Base-by-base conservation (phyloP, 2,888 invertebrate species). In the Nemotelus nigrinus region DNA sequence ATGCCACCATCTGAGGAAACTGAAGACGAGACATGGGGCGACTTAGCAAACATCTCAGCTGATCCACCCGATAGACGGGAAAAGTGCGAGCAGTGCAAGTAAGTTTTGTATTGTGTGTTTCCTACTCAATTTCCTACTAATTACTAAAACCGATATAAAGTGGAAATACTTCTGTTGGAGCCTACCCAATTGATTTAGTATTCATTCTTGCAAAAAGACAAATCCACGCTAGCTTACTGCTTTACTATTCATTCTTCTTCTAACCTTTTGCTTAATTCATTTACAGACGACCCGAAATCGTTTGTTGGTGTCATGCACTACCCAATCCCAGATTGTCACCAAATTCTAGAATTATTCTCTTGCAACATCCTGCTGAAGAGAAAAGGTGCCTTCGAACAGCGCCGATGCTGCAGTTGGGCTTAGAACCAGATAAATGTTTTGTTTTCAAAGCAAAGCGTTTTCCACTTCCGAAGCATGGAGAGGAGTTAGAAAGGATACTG, bases 331-430 rank as follows among this genome's bases (percentile, higher is more conserved):
- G 91, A 64, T 84, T 97, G 47, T 86, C 87, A 77, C 93, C 95
- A 10, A 88, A 88, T 76, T 94, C 94, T 78, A 91, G 89, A 82
- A 89, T 97, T 67, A 91, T 96, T 81, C 90, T 97, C 78, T 88
- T 97, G 5, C 97, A 97, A 86, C 97, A 97, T 88, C 97, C 97
- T 10, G 96, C 96, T 79, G 97, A 97, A 90, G 95, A 96, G 84
- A 94, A 95, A 84, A 89, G 97, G 82, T 94, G 95, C 82, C 89
- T 97, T 64, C 91, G 96, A 74, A 98, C 97, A 48, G 96, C 95
- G 25, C 93, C 95, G 8, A 98, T 98, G 94, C 88, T 98, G 50
- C 90, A 92, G 82, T 88, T 95, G 74, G 93, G 95, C 47, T 87
- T 97, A 79, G 88, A 89, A 67, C 87, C 90, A 75, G 93, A 92